Evolutionary conservation across 1,140 invertebrate species (phyloP), one percentile per base, ranked within the genome.

Genomic region (Mycetomoellerius zeteki): DNA sequence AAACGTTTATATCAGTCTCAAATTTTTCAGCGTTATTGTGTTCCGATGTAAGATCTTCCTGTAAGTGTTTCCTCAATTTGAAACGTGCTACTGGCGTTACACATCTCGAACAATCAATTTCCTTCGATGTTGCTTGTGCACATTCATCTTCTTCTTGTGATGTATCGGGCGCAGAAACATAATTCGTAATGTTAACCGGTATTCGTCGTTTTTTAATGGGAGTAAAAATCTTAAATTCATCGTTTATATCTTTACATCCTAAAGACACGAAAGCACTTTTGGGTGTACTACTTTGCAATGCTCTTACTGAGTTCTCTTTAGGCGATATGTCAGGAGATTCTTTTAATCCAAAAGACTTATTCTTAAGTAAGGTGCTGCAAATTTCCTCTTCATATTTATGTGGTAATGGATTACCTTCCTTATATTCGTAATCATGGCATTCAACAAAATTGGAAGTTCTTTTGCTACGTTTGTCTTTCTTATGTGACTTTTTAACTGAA

Each of bases 401-500:
- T 54, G 0, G 2, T 10, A 33, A 24, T 10, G 14, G 33, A 82
- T 19, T 14, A 27, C 54, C 19, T 12, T 0, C 24, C 64, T 14
- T 24, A 62, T 30, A 10, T 81, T 72, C 60, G 16, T 88, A 47
- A 87, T 92, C 92, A 24, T 92, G 89, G 5, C 92, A 69, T 73
- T 91, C 91, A 0, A 89, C 64, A 75, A 91, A 93, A 10, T 85
- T 91, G 1, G 86, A 89, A 24, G 94, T 5, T 54, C 91, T 94
- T 77, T 93, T 94, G 16, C 62, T 89, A n/a, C 89, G 87, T 60
- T 95, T 95, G 19, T 94, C 94, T 62, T 95, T 95, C 72, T 91
- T 93, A 47, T 95, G 94, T 0, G 94, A 95, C 30, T 92, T 94
- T 77, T 95, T 95, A 7, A 95, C 93, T 0, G 94, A 95, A 71